Conservation (phyloP, 2,888 invertebrate genomes). For the Perizoma affinitatum region DNA sequence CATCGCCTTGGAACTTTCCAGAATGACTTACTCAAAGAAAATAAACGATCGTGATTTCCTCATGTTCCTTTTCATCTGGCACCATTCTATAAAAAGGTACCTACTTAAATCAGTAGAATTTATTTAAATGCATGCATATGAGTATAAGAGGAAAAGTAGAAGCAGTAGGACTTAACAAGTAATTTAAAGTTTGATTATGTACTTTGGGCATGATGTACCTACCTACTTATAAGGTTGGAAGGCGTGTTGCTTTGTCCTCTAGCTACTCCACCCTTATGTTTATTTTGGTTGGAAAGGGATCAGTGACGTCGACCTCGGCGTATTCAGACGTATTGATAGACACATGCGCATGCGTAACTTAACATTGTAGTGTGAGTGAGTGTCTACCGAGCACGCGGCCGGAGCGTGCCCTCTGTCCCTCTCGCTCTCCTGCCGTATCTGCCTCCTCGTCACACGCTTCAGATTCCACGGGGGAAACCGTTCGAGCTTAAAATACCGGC, state of each 20-base stretch:
- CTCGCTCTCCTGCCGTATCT: conserved; percentile 58
- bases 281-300: conserved; percentile 67
- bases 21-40: conserved; percentile 6
- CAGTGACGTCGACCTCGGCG: conserved; percentile 66
- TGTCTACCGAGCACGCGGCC: conserved; percentile 73
- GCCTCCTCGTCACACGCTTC: conserved; percentile 52
- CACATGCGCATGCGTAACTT: conserved; percentile 73
- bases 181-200: conserved; percentile 1
- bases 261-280: conserved; percentile 42
- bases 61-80: background rate
- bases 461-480: conserved; percentile 64
- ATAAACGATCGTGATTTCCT: background rate
- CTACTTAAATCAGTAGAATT: background rate
- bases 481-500: conserved; percentile 77
- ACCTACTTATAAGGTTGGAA: background rate
- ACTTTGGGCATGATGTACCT: conserved; percentile 6
- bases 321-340: conserved; percentile 65
- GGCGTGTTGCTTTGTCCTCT: conserved; percentile 2
- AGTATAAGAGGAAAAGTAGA: no score
- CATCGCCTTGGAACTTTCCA: conserved; percentile 4
- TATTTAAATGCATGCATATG: background rate
- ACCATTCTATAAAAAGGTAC: background rate
- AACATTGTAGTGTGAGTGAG: conserved; percentile 62
- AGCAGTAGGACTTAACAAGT: background rate
- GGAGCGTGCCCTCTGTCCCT: conserved; percentile 66